Percentiles rank a stretch among this genome's conserved stretches.
Conservation (phyloP, 2,888 invertebrate species). For the Hetaerina titia region DNA sequence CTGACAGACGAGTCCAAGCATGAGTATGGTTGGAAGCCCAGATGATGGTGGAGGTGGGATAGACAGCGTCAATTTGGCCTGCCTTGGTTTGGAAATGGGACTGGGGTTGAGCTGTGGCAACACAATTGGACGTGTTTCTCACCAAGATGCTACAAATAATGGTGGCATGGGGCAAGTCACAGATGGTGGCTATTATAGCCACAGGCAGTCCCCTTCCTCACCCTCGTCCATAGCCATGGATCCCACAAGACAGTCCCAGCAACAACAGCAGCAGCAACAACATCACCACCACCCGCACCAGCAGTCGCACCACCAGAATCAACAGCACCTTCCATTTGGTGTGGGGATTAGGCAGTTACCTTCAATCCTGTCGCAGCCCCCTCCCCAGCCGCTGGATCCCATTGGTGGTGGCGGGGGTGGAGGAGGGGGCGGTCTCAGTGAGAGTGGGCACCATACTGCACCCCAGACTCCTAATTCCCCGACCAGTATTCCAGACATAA, state of each 20-base stretch:
- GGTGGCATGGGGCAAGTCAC: constrained; percentile 40
- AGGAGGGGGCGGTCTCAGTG: constrained; percentile 39
- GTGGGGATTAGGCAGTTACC: constrained; percentile 51
- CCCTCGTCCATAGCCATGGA: constrained; percentile 30
- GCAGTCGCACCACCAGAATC: constrained; percentile 6
- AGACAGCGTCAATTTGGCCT: constrained; percentile 32
- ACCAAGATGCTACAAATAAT: constrained; percentile 37
- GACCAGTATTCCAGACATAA: constrained; percentile 89
- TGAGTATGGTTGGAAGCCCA: constrained; percentile 55
- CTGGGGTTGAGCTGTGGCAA: constrained; percentile 54
- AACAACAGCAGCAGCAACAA: constrained; percentile 71
- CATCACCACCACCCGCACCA: constrained; percentile 23
- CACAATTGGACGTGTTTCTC: constrained; percentile 44
- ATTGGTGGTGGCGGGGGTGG: constrained; percentile 54
- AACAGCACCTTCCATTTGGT: constrained; percentile 24
- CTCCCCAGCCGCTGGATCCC: constrained; percentile 45
- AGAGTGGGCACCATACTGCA: constrained; percentile 75
- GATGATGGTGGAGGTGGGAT: constrained; percentile 47
- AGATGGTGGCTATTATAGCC: constrained; percentile 61
- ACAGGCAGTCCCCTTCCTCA: constrained; percentile 50
- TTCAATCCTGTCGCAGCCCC: constrained; percentile 55
- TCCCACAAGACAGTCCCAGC: background rate
- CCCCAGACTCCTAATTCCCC: constrained; percentile 87
- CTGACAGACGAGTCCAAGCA: constrained; percentile 14
- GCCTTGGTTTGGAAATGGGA: constrained; percentile 56